phyloP scores from a whole-genome alignment of 2,797 vertebrate species.

The Naso thynnoides region DNA sequence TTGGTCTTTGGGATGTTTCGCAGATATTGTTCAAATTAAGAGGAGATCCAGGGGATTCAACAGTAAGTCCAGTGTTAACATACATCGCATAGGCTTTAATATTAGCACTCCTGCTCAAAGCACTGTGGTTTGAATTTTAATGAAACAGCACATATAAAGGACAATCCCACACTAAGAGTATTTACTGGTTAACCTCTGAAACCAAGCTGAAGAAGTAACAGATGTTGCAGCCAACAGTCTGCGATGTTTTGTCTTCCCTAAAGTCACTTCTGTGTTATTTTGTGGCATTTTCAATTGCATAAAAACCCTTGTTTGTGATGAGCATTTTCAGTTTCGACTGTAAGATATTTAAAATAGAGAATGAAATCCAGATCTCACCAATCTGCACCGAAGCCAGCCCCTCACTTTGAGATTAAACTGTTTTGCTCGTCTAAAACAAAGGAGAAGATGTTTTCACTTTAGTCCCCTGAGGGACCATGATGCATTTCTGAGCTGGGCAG shows the following conservation, averaged over 20 bases:
- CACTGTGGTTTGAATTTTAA: conserved; percentile 38
- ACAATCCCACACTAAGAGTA: conserved; percentile 61
- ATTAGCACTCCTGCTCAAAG: conserved; percentile 42
- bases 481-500: conserved; percentile 49
- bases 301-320: not conserved
- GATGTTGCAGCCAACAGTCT: conserved; percentile 45
- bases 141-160: conserved; percentile 53
- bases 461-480: conserved; percentile 60
- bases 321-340: not conserved
- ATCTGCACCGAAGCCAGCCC: conserved; percentile 19
- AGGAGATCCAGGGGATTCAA: conserved; percentile 17
- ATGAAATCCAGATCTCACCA: conserved; percentile 27
- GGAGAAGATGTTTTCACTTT: conserved; percentile 66
- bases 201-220: conserved; percentile 59
- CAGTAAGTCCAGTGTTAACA: conserved; percentile 28
- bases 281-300: conserved; percentile 30
- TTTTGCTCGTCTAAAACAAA: conserved; percentile 59
- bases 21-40: not conserved
- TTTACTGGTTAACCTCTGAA: conserved; percentile 66
- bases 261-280: conserved; percentile 33
- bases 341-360: conserved; percentile 1
- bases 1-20: not conserved
- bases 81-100: not conserved
- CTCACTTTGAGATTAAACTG: conserved; percentile 43
- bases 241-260: conserved; percentile 28